Percentiles rank a stretch among this genome's conserved stretches.
These are phyloP conservation scores for Oligia latruncula DNA, from an alignment of 2,888 invertebrate species.

Conservation along the genomic window DNA sequence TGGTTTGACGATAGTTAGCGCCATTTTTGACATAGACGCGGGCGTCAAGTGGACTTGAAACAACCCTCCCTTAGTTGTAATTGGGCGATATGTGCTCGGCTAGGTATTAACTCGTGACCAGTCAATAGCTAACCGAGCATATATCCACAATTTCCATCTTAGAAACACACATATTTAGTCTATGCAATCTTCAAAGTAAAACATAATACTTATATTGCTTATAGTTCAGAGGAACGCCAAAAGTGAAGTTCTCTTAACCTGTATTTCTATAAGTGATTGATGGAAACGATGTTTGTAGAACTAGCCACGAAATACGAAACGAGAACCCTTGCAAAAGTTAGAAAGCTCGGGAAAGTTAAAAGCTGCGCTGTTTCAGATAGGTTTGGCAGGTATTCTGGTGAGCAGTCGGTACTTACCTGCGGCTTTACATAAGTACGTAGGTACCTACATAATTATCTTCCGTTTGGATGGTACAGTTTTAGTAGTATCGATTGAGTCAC, in stretches of 20 bases:
- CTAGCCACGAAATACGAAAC: conserved; percentile 44
- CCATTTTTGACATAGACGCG: no score
- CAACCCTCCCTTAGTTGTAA: no score
- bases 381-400: conserved; percentile 23
- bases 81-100: no score
- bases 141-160: no score
- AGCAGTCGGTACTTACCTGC: background rate
- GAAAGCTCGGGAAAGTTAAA: conserved; percentile 35
- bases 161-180: background rate
- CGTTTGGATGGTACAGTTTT: background rate
- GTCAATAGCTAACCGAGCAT: no score
- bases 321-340: conserved; percentile 28
- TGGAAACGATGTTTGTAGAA: conserved; percentile 36
- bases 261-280: conserved; percentile 53
- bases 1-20: no score
- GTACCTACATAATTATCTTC: background rate
- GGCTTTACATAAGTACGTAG: background rate
- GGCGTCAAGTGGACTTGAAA: no score
- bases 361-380: conserved; percentile 28
- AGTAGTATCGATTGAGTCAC: background rate
- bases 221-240: background rate
- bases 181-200: background rate
- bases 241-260: conserved; percentile 21
- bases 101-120: no score
- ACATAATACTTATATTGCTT: background rate